These are phyloP conservation scores for Biston stratarius DNA, from an alignment of 2,888 invertebrate genomes.

Conservation along the genomic window DNA sequence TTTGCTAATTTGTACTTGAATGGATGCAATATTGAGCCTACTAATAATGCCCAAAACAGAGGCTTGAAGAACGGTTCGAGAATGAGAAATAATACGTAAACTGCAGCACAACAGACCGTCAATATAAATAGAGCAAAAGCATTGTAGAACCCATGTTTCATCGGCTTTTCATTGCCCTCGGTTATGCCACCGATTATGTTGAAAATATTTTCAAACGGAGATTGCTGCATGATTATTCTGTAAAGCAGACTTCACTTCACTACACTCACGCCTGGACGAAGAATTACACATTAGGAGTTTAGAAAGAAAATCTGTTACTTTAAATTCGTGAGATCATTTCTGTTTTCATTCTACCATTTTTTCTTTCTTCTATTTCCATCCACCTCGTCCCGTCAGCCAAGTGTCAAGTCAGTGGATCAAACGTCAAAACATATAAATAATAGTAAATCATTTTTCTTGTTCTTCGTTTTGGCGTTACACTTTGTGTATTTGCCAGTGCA, in stretches of 20 bases:
- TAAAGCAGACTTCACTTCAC: constrained; percentile 22
- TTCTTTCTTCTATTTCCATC: too few relatives aligned
- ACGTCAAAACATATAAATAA: too few relatives aligned
- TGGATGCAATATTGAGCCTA: constrained; percentile 99
- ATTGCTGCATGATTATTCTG: constrained; percentile 76
- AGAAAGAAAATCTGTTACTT: constrained; percentile 16
- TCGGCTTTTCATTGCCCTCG: constrained; percentile 94
- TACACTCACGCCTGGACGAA: constrained; percentile 1
- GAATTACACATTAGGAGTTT: background rate
- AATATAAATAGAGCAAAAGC: constrained; percentile 93
- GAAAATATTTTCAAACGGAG: constrained; percentile 89
- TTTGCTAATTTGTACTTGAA: constrained; percentile 94
- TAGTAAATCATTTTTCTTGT: too few relatives aligned
- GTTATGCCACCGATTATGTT: constrained; percentile 89
- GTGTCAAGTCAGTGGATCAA: too few relatives aligned
- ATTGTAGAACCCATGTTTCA: constrained; percentile 96
- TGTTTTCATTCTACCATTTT: too few relatives aligned
- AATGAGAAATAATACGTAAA: constrained; percentile 93
- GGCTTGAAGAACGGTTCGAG: constrained; percentile 97
- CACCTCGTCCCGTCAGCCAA: too few relatives aligned
- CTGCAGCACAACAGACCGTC: constrained; percentile 88
- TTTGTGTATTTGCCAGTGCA: too few relatives aligned
- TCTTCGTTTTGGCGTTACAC: too few relatives aligned
- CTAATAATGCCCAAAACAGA: constrained; percentile 97
- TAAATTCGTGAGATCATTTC: constrained; percentile 61